Evolutionary conservation across 2,113 vertebrate species (phyloP).

Genomic region (Ictalurus furcatus): DNA sequence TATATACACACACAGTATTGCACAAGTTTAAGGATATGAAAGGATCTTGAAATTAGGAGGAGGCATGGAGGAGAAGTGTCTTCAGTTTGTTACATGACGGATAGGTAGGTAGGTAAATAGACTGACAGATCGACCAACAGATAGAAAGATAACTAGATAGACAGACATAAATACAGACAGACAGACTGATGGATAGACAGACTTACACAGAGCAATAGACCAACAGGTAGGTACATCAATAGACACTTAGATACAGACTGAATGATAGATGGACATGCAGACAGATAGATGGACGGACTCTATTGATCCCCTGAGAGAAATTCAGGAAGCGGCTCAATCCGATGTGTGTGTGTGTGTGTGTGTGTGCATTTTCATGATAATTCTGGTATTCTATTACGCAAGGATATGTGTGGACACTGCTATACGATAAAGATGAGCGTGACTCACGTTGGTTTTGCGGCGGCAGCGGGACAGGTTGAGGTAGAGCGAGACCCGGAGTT

Average conservation of each 20-base stretch:
- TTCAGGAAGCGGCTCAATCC: background rate
- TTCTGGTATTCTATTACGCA: background rate
- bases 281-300: background rate
- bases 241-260: background rate
- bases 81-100: background rate
- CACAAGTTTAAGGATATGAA: no score
- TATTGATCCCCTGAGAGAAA: background rate
- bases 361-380: background rate
- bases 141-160: background rate
- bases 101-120: background rate
- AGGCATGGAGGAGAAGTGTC: no score
- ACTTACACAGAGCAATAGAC: no score
- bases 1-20: no score
- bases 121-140: no score
- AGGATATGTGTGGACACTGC: background rate
- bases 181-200: background rate
- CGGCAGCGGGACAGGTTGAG: slow-evolving; percentile 94
- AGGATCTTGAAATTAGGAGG: background rate
- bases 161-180: background rate
- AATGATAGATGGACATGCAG: background rate
- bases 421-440: background rate
- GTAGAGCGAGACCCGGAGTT: slow-evolving; percentile 91
- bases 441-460: slow-evolving; percentile 93
- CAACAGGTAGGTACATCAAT: background rate
- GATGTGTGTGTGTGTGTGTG: background rate